Percentiles rank a stretch among this genome's conserved stretches.
phyloP scores from a whole-genome alignment of 2,113 vertebrate species.

The Gallinago jamesoni region DNA sequence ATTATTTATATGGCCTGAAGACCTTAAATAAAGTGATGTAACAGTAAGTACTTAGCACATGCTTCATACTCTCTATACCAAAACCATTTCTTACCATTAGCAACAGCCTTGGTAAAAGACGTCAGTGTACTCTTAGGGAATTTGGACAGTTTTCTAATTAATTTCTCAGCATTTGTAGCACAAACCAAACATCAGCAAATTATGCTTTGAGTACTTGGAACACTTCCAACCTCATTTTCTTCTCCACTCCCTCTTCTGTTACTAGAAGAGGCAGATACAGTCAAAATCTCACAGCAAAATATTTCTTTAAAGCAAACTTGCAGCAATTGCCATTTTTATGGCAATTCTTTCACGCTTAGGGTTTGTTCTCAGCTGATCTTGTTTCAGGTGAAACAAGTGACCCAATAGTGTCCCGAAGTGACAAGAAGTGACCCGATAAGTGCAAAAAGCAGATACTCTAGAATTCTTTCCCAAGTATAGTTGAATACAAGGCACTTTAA shows the following conservation, averaged over 20 bases:
- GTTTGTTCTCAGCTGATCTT: neutral
- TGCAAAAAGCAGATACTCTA: neutral
- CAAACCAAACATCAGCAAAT: slow-evolving; percentile 35
- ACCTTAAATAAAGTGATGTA: neutral
- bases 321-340: neutral
- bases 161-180: slow-evolving; percentile 40
- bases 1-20: neutral
- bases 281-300: neutral
- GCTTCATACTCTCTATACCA: neutral
- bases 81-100: neutral
- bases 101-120: slow-evolving; percentile 20
- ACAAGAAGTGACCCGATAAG: neutral
- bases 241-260: neutral
- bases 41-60: neutral
- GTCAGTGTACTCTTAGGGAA: slow-evolving; percentile 11
- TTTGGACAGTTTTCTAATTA: slow-evolving; percentile 50
- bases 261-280: neutral
- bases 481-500: neutral
- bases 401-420: no score
- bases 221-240: slow-evolving; percentile 45
- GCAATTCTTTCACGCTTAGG: neutral
- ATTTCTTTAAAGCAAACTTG: neutral
- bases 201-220: slow-evolving; percentile 36
- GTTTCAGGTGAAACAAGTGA: neutral
- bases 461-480: neutral